Percentiles rank a stretch among this genome's conserved stretches.
Evolutionary conservation across 1,140 invertebrate genomes (phyloP).

Genomic region (Neodiprion lecontei): DNA sequence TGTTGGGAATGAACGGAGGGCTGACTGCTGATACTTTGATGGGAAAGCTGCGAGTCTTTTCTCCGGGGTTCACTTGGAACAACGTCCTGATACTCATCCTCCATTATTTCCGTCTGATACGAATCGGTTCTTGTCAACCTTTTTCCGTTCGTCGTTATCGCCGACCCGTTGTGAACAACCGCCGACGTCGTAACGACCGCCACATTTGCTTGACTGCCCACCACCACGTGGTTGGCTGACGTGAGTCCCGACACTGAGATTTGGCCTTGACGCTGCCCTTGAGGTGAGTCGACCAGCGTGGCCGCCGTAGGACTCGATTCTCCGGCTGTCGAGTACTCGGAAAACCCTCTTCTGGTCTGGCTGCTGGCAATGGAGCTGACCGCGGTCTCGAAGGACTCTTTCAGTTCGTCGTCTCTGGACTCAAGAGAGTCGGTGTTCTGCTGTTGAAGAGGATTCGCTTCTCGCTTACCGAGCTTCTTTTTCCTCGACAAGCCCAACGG

Average conservation of each 20-base stretch:
- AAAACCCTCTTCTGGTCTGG: slow-evolving; percentile 48
- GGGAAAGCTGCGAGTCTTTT: slow-evolving; percentile 55
- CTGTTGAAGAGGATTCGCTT: slow-evolving; percentile 53
- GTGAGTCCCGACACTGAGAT: slow-evolving; percentile 25
- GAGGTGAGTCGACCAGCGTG: slow-evolving; percentile 44
- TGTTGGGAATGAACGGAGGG: slow-evolving; percentile 42
- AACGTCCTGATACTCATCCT: slow-evolving; percentile 49
- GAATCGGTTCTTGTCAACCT: slow-evolving; percentile 49
- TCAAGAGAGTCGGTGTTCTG: slow-evolving; percentile 66
- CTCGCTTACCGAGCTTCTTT: slow-evolving; percentile 44
- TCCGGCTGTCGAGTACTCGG: slow-evolving; percentile 53
- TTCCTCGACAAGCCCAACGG: slow-evolving; percentile 37
- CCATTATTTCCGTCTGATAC: slow-evolving; percentile 48
- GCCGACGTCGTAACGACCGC: slow-evolving; percentile 51
- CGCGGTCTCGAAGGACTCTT: slow-evolving; percentile 68
- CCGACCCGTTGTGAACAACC: slow-evolving; percentile 45
- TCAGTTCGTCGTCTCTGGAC: slow-evolving; percentile 64
- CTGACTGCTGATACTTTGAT: slow-evolving; percentile 45
- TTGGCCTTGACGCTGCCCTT: slow-evolving; percentile 33
- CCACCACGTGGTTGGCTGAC: slow-evolving; percentile 45
- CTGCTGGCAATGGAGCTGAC: slow-evolving; percentile 63
- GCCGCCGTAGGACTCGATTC: slow-evolving; percentile 45
- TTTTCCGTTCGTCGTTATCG: slow-evolving; percentile 46
- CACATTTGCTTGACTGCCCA: slow-evolving; percentile 41
- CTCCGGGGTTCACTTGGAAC: slow-evolving; percentile 45